These are phyloP conservation scores for Anguilla obscura DNA, from an alignment of 2,797 vertebrate species.

Conservation along the genomic window DNA sequence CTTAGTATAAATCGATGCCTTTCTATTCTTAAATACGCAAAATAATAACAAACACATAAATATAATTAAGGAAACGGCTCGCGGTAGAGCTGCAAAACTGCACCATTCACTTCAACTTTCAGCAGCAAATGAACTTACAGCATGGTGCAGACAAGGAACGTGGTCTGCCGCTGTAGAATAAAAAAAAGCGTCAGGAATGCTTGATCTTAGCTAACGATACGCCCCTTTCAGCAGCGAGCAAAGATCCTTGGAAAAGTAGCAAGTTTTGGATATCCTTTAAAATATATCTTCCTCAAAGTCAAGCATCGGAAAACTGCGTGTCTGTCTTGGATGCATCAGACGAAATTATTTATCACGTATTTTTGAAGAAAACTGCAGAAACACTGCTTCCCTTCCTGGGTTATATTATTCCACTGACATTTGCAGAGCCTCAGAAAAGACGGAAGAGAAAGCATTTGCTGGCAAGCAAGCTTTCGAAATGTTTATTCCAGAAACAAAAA, in stretches of 20 bases:
- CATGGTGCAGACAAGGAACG: constrained; percentile 26
- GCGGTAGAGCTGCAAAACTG: constrained; percentile 24
- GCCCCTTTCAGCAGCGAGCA: constrained; percentile 41
- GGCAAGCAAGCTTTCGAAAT: constrained; percentile 39
- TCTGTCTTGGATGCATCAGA: constrained; percentile 23
- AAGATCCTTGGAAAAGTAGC: constrained; percentile 39
- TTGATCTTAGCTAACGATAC: constrained; percentile 37
- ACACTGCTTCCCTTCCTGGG: constrained; percentile 36
- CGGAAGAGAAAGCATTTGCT: constrained; percentile 50
- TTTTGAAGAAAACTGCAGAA: constrained; percentile 22
- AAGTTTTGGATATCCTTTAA: constrained; percentile 34
- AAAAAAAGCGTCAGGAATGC: constrained; percentile 42
- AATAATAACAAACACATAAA: constrained; percentile 19
- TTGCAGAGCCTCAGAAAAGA: constrained; percentile 43
- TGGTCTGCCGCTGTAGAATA: constrained; percentile 25
- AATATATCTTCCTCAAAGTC: constrained; percentile 25
- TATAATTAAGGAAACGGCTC: constrained; percentile 27
- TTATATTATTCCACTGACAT: constrained; percentile 45
- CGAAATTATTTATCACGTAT: constrained; percentile 27
- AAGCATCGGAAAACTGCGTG: constrained; percentile 22
- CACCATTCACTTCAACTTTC: constrained; percentile 29
- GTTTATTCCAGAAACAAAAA: constrained; percentile 31
- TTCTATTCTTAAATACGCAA: constrained; percentile 12
- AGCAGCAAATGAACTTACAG: constrained; percentile 36
- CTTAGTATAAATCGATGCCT: background rate